A percentile compares a stretch with the other conserved stretches of the same genome.
These are phyloP conservation scores for Lampropteryx suffumata DNA, from an alignment of 2,888 invertebrate genomes.

Conservation along the genomic window DNA sequence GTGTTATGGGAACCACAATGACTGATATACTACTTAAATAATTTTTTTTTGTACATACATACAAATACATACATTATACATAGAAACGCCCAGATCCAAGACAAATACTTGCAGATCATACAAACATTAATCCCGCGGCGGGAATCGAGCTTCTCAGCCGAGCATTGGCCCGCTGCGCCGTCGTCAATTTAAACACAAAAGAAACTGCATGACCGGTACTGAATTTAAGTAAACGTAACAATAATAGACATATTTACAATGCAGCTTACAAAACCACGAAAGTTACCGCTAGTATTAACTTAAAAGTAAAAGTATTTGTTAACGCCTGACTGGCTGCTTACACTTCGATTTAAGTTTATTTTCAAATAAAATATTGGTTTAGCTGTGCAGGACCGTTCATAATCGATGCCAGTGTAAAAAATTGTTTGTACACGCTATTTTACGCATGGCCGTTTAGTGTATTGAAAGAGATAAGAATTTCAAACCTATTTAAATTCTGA, in stretches of 20 bases:
- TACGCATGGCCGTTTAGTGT: conserved; percentile 27
- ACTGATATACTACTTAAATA: no score
- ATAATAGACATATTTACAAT: conserved; percentile 20
- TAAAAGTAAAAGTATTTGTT: conserved; percentile 61
- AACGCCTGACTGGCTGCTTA: conserved; percentile 48
- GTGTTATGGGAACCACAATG: no score
- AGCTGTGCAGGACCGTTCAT: conserved; percentile 40
- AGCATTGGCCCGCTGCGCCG: no score
- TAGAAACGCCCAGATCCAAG: no score
- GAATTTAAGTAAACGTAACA: conserved; percentile 1
- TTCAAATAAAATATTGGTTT: conserved; percentile 57
- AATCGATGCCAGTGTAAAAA: conserved; percentile 46
- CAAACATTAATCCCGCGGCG: no score
- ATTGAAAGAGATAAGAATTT: conserved; percentile 23
- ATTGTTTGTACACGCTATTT: conserved; percentile 32
- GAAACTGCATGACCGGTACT: conserved; percentile 24
- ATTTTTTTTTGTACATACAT: no score
- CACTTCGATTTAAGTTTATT: conserved; percentile 47
- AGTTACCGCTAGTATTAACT: conserved; percentile 44
- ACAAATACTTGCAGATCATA: no score
- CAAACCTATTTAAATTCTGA: background rate
- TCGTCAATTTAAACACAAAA: conserved; percentile 19
- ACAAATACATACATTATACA: no score
- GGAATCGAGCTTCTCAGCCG: no score
- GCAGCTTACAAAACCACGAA: conserved; percentile 40